These are phyloP conservation scores for Ceyx cyanopectus DNA, from an alignment of 2,113 vertebrate genomes.

Conservation along the genomic window DNA sequence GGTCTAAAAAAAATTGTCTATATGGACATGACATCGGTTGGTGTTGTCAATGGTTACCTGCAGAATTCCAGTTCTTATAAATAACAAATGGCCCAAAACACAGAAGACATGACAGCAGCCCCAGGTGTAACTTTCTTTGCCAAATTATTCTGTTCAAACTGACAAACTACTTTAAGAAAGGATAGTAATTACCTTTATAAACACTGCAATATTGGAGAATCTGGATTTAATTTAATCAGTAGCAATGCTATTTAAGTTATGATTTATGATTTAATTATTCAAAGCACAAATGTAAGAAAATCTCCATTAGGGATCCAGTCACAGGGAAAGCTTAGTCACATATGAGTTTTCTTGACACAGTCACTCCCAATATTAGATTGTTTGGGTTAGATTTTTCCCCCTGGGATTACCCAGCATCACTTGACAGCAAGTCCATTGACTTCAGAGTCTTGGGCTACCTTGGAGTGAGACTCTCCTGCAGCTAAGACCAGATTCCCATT, in stretches of 20 bases:
- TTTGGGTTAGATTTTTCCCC: neutral
- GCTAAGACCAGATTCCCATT: too few species aligned
- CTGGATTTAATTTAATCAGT: constrained; percentile 71
- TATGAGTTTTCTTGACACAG: neutral
- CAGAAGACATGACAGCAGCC: constrained; percentile 1
- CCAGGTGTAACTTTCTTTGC: constrained; percentile 38
- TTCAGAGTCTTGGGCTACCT: too few species aligned
- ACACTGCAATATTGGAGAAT: neutral
- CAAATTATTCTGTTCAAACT: constrained; percentile 45
- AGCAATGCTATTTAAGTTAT: constrained; percentile 61
- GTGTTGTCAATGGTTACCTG: neutral
- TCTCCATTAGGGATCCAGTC: neutral
- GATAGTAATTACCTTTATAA: constrained; percentile 63
- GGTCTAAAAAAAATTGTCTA: neutral
- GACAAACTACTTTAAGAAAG: constrained; percentile 52
- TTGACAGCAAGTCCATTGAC: too few species aligned
- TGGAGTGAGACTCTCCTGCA: too few species aligned
- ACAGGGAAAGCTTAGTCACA: neutral
- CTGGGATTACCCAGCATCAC: too few species aligned
- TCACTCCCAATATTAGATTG: neutral
- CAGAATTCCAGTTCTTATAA: neutral
- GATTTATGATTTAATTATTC: constrained; percentile 64
- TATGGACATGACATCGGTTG: neutral
- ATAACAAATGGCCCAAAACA: neutral
- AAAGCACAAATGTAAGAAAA: constrained; percentile 20